Evolutionary conservation across 2,888 invertebrate genomes (phyloP), one percentile per base, ranked within the genome.

Genomic region (Philereme vetulata): DNA sequence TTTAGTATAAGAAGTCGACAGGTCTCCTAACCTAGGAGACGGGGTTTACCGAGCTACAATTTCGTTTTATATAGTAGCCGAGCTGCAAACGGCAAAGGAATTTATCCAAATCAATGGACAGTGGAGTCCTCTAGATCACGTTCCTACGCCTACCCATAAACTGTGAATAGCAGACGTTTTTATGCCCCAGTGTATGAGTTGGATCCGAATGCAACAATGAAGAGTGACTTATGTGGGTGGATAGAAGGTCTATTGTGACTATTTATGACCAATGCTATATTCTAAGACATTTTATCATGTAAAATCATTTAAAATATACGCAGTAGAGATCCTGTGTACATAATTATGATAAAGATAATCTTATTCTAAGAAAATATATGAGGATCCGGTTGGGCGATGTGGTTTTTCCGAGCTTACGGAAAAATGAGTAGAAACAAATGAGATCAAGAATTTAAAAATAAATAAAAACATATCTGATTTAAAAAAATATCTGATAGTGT

Each of bases 141-240:
- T 34, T 43, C 40, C 45, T 36, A 65, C 64, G 65, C 67, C 65
- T 65, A 64, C 66, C 52, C 60, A 60, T 66, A 62, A 66, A 67
- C 61, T 63, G 62, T 56, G 57, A 54, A 65, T 56, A 56, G 61
- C 56, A 53, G 66, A 68, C 65, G 67, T 68, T 67, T 64, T 64
- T 64, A 71, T 68, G 63, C 45, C 58, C 51, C 61, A 64, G 61
- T 62, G 55, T 55, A 49, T 33, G 46, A 48, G 46, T 51, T 51
- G 51, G 51, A 11, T 53, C 60, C 51, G 58, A 51, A 61, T 55
- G 64, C 54, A 63, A 66, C 68, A 68, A 68, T 65, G 64, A 65
- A 54, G 62, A 21, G 21, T 21, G 21, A 56, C 59, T 49, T 47
- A 51, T 51, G 68, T 67, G 65, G 68, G 68, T 60, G 64, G 51